phyloP scores from a whole-genome alignment of 1,140 invertebrate species.

The Drosophila insularis region DNA sequence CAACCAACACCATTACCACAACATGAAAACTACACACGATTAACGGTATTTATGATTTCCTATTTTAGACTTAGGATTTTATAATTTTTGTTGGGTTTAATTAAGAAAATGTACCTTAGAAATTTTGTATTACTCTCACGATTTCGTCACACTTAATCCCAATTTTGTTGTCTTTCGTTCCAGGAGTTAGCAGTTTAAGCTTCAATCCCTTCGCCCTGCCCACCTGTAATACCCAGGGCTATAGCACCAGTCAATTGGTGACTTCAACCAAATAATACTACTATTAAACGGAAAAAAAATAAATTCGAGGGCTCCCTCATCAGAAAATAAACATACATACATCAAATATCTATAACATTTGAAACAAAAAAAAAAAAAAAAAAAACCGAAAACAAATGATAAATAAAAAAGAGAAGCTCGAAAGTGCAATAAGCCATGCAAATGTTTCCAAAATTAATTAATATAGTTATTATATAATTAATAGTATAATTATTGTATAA shows the following conservation, averaged over 20 bases:
- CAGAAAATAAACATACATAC: constrained; percentile 8
- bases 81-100: neutral
- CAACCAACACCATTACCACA: constrained; percentile 44
- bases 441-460: constrained; percentile 62
- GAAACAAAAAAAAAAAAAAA: constrained; percentile 12
- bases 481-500: constrained; percentile 44
- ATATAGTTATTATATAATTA: constrained; percentile 17
- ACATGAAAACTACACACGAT: constrained; percentile 64
- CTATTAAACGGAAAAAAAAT: constrained; percentile 73
- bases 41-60: constrained; percentile 80
- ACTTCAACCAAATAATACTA: constrained; percentile 91
- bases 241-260: constrained; percentile 91
- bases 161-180: constrained; percentile 51
- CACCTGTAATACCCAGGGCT: constrained; percentile 93
- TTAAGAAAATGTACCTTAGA: neutral
- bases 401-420: constrained; percentile 57
- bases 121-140: neutral
- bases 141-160: neutral
- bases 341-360: constrained; percentile 19
- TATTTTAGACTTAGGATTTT: constrained; percentile 34
- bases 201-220: constrained; percentile 96
- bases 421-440: constrained; percentile 69
- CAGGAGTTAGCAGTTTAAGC: constrained; percentile 90
- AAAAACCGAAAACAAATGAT: constrained; percentile 14
- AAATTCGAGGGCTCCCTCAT: constrained; percentile 44